Evolutionary conservation across 2,888 invertebrate species (phyloP).

Genomic region (Strigamia crassipes): DNA sequence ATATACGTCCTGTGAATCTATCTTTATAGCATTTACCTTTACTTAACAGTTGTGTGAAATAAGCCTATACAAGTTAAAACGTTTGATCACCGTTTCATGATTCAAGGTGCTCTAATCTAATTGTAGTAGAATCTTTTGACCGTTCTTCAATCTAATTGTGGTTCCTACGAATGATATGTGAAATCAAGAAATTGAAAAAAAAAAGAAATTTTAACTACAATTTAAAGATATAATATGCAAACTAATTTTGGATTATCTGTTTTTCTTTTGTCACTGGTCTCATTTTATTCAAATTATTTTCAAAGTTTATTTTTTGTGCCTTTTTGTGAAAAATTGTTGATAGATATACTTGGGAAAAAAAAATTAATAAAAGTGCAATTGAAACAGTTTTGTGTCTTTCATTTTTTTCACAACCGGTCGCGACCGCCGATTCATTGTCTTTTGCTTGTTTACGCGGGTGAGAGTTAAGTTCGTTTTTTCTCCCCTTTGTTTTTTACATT

Average conservation of each 20-base stretch:
- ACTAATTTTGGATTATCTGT: constrained; percentile 3
- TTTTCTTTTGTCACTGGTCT: constrained; percentile 9
- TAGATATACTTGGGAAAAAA: neutral
- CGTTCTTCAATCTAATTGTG: neutral
- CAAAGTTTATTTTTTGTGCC: constrained; percentile 37
- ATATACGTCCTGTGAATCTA: constrained; percentile 17
- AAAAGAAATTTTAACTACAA: neutral
- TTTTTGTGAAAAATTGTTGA: constrained; percentile 18
- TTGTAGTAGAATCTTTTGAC: neutral
- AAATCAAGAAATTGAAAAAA: neutral
- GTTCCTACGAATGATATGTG: neutral
- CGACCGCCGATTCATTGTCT: neutral
- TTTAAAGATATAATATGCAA: constrained; percentile 26
- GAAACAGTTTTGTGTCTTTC: neutral
- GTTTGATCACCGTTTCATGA: neutral
- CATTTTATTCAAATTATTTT: neutral
- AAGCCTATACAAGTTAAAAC: neutral
- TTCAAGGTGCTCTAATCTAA: constrained; percentile 19
- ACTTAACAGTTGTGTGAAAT: neutral
- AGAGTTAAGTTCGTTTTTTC: neutral
- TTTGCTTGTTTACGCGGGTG: neutral
- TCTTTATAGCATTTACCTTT: constrained; percentile 10
- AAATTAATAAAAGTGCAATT: constrained; percentile 14
- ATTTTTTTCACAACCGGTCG: neutral
- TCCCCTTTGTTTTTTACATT: no score